These are phyloP conservation scores for Lophotis ruficrista DNA, from an alignment of 2,113 vertebrate species.

Conservation along the genomic window DNA sequence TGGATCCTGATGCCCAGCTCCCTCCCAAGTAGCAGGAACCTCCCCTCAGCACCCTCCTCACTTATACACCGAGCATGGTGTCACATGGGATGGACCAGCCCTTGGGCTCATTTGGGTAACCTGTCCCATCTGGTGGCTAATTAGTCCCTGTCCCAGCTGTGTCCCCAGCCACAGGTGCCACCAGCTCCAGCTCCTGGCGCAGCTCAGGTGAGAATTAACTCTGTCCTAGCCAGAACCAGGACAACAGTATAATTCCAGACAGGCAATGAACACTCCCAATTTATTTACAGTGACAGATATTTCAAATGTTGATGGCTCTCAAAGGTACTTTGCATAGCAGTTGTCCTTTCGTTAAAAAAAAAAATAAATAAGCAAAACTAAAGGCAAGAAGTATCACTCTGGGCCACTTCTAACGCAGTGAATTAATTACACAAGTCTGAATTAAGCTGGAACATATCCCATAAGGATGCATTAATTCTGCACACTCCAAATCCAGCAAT, in stretches of 20 bases:
- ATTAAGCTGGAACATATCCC: not conserved
- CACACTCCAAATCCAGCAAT: not conserved
- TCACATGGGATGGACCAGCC: too few relatives aligned
- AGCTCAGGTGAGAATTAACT: too few relatives aligned
- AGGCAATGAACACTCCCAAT: not conserved
- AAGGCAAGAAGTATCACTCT: not conserved
- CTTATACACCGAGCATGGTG: too few relatives aligned
- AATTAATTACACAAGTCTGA: conserved; percentile 16
- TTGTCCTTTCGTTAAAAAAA: not conserved
- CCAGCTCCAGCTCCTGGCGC: too few relatives aligned
- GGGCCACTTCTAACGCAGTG: not conserved
- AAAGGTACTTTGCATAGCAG: not conserved
- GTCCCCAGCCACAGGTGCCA: too few relatives aligned
- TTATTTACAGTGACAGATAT: not conserved
- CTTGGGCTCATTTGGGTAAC: too few relatives aligned
- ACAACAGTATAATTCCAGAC: not conserved
- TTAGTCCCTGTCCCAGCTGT: too few relatives aligned
- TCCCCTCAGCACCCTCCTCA: too few relatives aligned
- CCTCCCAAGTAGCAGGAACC: too few relatives aligned
- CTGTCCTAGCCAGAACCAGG: too few relatives aligned
- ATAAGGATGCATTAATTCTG: not conserved
- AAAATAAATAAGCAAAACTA: not conserved
- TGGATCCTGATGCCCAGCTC: too few relatives aligned
- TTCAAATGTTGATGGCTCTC: conserved; percentile 7
- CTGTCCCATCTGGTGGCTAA: too few relatives aligned